These are phyloP conservation scores for Monochamus alternatus DNA, from an alignment of 2,888 invertebrate genomes.

Conservation along the genomic window DNA sequence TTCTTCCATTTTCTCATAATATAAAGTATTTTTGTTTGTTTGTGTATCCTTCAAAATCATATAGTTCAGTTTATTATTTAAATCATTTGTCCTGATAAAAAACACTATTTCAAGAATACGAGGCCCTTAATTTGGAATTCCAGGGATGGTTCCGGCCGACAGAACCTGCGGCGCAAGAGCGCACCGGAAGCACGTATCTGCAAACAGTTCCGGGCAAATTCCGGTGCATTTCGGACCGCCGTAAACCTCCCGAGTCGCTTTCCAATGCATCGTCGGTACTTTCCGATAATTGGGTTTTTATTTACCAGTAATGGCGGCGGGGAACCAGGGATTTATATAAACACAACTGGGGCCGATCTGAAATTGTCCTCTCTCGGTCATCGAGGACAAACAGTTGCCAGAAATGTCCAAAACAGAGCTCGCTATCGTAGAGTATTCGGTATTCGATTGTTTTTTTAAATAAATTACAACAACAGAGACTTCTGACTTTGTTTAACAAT, in stretches of 20 bases:
- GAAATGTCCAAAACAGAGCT: neutral
- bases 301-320: constrained; percentile 23
- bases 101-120: neutral
- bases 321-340: constrained; percentile 2
- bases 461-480: too few species aligned
- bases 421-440: neutral
- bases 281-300: constrained; percentile 43
- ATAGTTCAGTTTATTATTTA: too few species aligned
- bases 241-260: constrained; percentile 40
- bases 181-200: constrained; percentile 48
- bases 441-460: neutral
- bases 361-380: neutral
- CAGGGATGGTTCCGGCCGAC: constrained; percentile 49
- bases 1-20: too few species aligned
- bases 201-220: constrained; percentile 58
- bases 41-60: too few species aligned
- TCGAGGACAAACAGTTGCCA: neutral
- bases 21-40: too few species aligned
- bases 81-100: too few species aligned
- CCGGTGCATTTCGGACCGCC: constrained; percentile 46
- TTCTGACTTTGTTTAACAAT: too few species aligned
- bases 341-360: neutral
- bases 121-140: constrained; percentile 53
- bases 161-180: constrained; percentile 49
- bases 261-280: constrained; percentile 43